Conservation (phyloP, 2,888 invertebrate genomes). For the Dioctria linearis region DNA sequence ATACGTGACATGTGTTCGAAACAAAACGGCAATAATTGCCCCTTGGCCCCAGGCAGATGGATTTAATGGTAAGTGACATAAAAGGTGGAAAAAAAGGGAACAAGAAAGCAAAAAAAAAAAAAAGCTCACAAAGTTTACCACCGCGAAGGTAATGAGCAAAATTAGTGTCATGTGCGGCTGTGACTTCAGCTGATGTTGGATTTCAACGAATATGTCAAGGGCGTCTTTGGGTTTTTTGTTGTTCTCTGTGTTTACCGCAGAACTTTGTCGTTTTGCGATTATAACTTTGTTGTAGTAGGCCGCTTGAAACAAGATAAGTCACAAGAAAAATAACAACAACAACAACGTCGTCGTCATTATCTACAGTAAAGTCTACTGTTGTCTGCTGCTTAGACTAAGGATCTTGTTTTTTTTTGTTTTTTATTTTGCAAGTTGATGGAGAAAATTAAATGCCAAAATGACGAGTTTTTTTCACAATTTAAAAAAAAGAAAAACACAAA, state of each 20-base stretch:
- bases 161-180: conserved; percentile 46
- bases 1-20: conserved; percentile 44
- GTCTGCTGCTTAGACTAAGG: background rate
- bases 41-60: conserved; percentile 9
- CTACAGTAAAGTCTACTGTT: background rate
- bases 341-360: background rate
- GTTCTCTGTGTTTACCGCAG: conserved; percentile 1
- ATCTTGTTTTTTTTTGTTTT: background rate
- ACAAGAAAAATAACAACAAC: too few species aligned
- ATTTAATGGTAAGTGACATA: background rate
- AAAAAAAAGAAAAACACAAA: too few species aligned
- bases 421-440: background rate
- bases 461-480: background rate
- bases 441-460: conserved; percentile 29
- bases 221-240: conserved; percentile 16
- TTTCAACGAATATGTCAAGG: conserved; percentile 48
- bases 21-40: conserved; percentile 38
- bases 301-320: background rate
- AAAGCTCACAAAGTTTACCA: conserved; percentile 21
- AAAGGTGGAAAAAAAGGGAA: conserved; percentile 27
- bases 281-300: background rate
- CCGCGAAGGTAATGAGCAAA: conserved; percentile 40
- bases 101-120: conserved; percentile 4
- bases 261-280: background rate
- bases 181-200: conserved; percentile 16